A percentile compares a stretch with the other conserved stretches of the same genome.
Conservation (phyloP, 2,113 vertebrate species). For the Neoarius graeffei region DNA sequence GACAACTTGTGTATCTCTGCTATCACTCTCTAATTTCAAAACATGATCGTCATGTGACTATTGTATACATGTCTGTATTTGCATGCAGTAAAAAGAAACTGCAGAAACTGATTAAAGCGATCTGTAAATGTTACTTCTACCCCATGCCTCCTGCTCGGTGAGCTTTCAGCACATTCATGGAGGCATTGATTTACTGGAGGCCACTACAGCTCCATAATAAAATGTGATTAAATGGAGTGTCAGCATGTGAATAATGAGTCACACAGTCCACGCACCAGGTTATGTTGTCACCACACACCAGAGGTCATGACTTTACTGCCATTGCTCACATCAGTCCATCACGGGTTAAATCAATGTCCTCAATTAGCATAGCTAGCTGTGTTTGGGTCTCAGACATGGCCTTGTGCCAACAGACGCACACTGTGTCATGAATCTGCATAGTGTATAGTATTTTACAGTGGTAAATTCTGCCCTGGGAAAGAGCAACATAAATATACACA, state of each 20-base stretch:
- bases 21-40: neutral
- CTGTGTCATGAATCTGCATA: constrained; percentile 19
- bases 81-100: constrained; percentile 4
- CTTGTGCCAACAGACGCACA: constrained; percentile 31
- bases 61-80: constrained; percentile 10
- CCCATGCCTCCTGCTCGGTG: constrained; percentile 1
- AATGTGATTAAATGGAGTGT: constrained; percentile 63
- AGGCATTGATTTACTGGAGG: constrained; percentile 53
- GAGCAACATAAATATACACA: constrained; percentile 31
- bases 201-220: constrained; percentile 57
- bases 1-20: neutral
- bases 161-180: constrained; percentile 40
- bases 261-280: constrained; percentile 45
- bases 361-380: constrained; percentile 21
- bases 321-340: constrained; percentile 14
- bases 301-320: constrained; percentile 32
- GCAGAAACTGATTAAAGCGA: constrained; percentile 58
- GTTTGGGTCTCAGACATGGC: constrained; percentile 32
- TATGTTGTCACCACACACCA: constrained; percentile 46
- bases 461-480: constrained; percentile 8
- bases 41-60: neutral
- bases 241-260: constrained; percentile 57
- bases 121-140: constrained; percentile 48
- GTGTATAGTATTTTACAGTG: neutral
- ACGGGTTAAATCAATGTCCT: constrained; percentile 37